Percentiles rank a stretch among this genome's conserved stretches.
phyloP scores from a whole-genome alignment of 2,888 invertebrate genomes.

The Autographa pulchrina region DNA sequence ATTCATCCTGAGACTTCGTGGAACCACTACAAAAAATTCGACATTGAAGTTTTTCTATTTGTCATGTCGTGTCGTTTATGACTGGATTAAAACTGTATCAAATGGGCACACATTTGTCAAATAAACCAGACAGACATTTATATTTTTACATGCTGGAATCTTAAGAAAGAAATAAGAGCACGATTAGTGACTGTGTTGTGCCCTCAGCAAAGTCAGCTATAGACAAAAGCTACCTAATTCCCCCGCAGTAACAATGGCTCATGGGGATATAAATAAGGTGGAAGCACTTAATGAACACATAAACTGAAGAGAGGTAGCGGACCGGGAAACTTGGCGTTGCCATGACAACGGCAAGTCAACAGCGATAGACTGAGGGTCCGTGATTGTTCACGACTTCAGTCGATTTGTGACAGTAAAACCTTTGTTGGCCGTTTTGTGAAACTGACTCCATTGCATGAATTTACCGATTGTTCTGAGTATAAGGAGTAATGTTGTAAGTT shows the following conservation, averaged over 20 bases:
- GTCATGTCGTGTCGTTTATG: conserved; percentile 35
- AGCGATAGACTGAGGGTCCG: conserved; percentile 32
- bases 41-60: conserved; percentile 60
- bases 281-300: conserved; percentile 86
- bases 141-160: conserved; percentile 22
- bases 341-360: conserved; percentile 67
- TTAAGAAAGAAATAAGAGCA: conserved; percentile 56
- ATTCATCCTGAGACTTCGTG: conserved; percentile 78
- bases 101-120: not conserved
- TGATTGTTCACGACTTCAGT: conserved; percentile 8
- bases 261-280: conserved; percentile 84
- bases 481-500: too few species aligned
- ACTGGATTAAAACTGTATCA: conserved; percentile 33
- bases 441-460: not conserved
- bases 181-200: conserved; percentile 54
- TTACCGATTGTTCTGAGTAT: too few species aligned
- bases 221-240: conserved; percentile 84
- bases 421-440: not conserved
- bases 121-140: not conserved
- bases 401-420: not conserved
- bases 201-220: conserved; percentile 77
- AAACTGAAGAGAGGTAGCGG: conserved; percentile 79
- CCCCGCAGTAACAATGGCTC: conserved; percentile 80
- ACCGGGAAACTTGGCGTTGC: conserved; percentile 73
- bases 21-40: conserved; percentile 70